These are phyloP conservation scores for Rhegmatorhina hoffmannsi DNA, from an alignment of 2,113 vertebrate species.

Conservation along the genomic window DNA sequence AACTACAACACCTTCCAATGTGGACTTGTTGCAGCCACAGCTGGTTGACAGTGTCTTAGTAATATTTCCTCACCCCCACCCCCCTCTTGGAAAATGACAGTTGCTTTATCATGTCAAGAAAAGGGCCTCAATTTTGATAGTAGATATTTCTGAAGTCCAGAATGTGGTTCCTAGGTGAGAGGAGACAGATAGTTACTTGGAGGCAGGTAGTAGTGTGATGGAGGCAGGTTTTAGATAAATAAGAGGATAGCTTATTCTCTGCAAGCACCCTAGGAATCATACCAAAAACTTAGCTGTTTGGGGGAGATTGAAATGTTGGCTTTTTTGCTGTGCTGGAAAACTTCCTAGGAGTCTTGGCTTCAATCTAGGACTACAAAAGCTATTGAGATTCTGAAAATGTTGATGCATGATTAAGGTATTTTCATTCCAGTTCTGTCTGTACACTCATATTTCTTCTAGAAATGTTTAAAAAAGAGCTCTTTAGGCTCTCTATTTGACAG, in stretches of 20 bases:
- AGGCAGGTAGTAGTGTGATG: not conserved
- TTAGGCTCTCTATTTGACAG: not conserved
- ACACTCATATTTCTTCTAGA: not conserved
- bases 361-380: not conserved
- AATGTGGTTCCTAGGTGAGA: not conserved
- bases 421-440: not conserved
- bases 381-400: not conserved
- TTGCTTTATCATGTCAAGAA: not conserved
- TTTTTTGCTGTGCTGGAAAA: not conserved
- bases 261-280: not conserved
- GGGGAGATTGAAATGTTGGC: not conserved
- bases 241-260: not conserved
- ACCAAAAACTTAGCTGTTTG: not conserved
- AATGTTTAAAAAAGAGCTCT: not conserved
- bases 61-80: not conserved
- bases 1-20: accelerated
- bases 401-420: not conserved
- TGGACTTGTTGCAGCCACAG: not conserved
- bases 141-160: not conserved
- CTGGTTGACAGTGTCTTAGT: not conserved
- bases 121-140: not conserved
- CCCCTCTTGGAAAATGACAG: not conserved
- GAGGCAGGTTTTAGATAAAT: not conserved
- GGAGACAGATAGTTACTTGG: not conserved
- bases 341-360: not conserved